These are phyloP conservation scores for Ploceus nigricollis DNA, from an alignment of 2,113 vertebrate genomes.

Conservation along the genomic window DNA sequence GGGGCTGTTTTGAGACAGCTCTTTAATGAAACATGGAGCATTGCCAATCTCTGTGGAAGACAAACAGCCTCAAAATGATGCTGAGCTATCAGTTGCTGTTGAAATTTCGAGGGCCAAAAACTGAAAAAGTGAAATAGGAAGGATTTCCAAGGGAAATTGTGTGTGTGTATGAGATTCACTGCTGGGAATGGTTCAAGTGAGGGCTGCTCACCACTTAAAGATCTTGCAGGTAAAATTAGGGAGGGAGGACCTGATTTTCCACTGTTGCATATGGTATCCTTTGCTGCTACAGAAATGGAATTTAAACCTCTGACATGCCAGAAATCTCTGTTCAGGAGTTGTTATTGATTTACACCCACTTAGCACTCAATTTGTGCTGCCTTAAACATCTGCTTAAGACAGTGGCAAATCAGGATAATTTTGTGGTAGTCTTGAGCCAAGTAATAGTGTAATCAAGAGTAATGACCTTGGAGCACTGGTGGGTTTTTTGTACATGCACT, in stretches of 20 bases:
- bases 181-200: background rate
- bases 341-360: constrained; percentile 27
- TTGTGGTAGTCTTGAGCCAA: background rate
- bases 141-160: background rate
- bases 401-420: background rate
- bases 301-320: background rate
- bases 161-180: background rate
- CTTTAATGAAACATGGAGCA: background rate
- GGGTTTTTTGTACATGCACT: background rate
- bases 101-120: background rate
- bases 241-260: background rate
- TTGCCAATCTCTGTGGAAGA: background rate
- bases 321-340: background rate
- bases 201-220: background rate
- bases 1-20: background rate
- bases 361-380: constrained; percentile 2
- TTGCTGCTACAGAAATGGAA: background rate
- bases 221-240: background rate
- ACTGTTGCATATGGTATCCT: background rate
- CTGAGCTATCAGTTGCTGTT: background rate
- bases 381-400: background rate
- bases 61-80: background rate
- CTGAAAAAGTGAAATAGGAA: background rate
- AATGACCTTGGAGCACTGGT: background rate
- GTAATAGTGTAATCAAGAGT: background rate